phyloP scores from a whole-genome alignment of 2,888 invertebrate genomes.

The Girardia tigrina region DNA sequence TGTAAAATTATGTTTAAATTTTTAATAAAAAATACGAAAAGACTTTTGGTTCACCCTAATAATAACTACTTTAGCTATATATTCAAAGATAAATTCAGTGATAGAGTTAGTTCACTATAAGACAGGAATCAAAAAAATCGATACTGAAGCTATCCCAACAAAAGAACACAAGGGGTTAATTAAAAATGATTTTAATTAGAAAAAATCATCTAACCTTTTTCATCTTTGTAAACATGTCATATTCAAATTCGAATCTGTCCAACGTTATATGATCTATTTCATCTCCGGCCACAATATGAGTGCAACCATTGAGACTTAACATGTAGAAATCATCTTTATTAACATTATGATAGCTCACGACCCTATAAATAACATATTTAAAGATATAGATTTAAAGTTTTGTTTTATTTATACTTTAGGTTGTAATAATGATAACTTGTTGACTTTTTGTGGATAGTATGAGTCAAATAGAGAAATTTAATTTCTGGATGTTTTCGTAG shows the following conservation, averaged over 20 bases:
- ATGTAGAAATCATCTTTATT: constrained; percentile 64
- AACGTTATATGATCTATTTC: constrained; percentile 68
- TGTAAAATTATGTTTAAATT: no score
- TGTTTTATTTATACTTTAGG: constrained; percentile 43
- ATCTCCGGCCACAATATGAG: constrained; percentile 55
- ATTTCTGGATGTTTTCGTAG: constrained; percentile 42
- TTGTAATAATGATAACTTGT: constrained; percentile 50
- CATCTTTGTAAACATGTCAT: constrained; percentile 49
- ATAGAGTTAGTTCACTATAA: no score
- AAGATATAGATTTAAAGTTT: constrained; percentile 29
- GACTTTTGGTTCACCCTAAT: no score
- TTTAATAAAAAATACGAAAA: no score
- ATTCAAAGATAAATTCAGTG: no score
- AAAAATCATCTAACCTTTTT: constrained; percentile 28
- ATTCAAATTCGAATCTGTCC: constrained; percentile 68
- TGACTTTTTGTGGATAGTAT: constrained; percentile 49
- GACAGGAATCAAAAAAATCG: no score
- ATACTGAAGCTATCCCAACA: no score
- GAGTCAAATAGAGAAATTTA: constrained; percentile 61
- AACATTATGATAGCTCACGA: constrained; percentile 61
- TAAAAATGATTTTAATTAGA: constrained; percentile 11
- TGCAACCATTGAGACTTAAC: constrained; percentile 67
- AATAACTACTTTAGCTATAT: no score
- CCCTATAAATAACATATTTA: constrained; percentile 54
- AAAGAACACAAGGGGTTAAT: no score